Percentiles rank a stretch among this genome's conserved stretches.
These are phyloP conservation scores for Drosophila virilis DNA, from an alignment of 1,140 invertebrate genomes.

Conservation along the genomic window DNA sequence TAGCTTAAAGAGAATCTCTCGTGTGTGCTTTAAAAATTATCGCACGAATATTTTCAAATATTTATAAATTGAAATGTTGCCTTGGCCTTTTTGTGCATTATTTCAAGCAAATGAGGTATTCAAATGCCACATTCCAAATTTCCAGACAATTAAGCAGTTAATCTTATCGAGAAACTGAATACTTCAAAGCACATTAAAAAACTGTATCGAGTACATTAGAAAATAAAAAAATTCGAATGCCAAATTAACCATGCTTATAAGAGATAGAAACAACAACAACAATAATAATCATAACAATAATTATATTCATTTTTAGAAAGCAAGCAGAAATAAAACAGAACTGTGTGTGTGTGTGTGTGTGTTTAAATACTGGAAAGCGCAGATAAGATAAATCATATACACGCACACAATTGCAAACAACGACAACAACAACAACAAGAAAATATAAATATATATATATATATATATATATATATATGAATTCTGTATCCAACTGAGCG, in stretches of 20 bases:
- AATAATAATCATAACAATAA: conserved; percentile 49
- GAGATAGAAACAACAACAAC: conserved; percentile 27
- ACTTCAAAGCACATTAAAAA: conserved; percentile 32
- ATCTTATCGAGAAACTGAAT: conserved; percentile 20
- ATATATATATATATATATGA: conserved; percentile 23
- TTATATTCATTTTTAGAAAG: conserved; percentile 66
- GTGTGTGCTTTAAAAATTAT: too few species aligned
- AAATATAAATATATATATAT: conserved; percentile 28
- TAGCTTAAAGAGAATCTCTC: too few species aligned
- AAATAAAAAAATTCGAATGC: conserved; percentile 15
- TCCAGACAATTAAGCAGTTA: conserved; percentile 62
- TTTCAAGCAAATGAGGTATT: too few species aligned
- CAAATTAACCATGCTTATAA: conserved; percentile 67
- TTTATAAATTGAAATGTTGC: too few species aligned
- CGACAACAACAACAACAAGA: conserved; percentile 23
- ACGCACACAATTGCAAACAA: conserved; percentile 40
- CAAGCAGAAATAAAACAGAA: conserved; percentile 46
- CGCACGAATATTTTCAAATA: too few species aligned
- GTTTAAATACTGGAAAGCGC: conserved; percentile 78
- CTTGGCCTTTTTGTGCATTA: too few species aligned
- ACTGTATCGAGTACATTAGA: conserved; percentile 15
- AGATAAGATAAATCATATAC: conserved; percentile 75
- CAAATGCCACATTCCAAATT: conserved; percentile 14
- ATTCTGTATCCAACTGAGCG: conserved; percentile 29
- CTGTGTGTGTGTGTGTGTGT: conserved; percentile 52